A percentile compares a stretch with the other conserved stretches of the same genome.
phyloP scores from a whole-genome alignment of 2,113 vertebrate species.

The Podiceps cristatus region DNA sequence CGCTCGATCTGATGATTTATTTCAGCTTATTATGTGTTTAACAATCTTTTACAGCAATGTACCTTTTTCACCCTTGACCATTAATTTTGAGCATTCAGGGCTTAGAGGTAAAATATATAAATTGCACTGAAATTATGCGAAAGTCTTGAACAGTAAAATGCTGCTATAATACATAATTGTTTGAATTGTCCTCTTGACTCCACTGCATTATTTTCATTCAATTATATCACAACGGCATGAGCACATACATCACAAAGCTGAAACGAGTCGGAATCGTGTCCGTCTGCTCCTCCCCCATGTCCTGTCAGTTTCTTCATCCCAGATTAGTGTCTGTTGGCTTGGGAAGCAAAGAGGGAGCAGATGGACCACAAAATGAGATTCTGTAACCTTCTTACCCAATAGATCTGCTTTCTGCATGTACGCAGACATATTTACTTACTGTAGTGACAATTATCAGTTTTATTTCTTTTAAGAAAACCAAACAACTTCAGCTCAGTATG shows the following conservation, averaged over 20 bases:
- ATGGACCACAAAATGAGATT: slow-evolving; percentile 75
- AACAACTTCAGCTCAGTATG: slow-evolving; percentile 63
- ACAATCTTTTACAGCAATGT: not conserved
- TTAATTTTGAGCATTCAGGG: not conserved
- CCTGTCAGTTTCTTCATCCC: slow-evolving; percentile 70
- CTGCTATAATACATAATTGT: not conserved
- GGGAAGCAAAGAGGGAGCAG: slow-evolving; percentile 66
- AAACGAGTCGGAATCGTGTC: not conserved
- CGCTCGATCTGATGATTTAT: not conserved
- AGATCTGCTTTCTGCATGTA: slow-evolving; percentile 65
- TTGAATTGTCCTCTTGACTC: slow-evolving; percentile 8
- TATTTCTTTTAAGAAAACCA: slow-evolving; percentile 72
- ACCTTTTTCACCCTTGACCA: not conserved
- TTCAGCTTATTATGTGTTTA: not conserved
- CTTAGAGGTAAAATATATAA: slow-evolving; percentile 4
- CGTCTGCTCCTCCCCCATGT: slow-evolving; percentile 62
- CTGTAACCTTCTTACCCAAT: slow-evolving; percentile 71
- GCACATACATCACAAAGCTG: slow-evolving; percentile 31
- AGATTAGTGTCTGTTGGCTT: slow-evolving; percentile 70
- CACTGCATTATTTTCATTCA: not conserved
- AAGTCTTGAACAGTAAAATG: not conserved
- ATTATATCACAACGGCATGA: slow-evolving; percentile 1
- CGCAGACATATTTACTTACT: slow-evolving; percentile 72
- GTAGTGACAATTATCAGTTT: slow-evolving; percentile 73
- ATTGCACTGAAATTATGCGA: not conserved